Percentiles rank a stretch among this genome's conserved stretches.
phyloP scores from a whole-genome alignment of 2,888 invertebrate genomes.

The Parnassius smintheus region DNA sequence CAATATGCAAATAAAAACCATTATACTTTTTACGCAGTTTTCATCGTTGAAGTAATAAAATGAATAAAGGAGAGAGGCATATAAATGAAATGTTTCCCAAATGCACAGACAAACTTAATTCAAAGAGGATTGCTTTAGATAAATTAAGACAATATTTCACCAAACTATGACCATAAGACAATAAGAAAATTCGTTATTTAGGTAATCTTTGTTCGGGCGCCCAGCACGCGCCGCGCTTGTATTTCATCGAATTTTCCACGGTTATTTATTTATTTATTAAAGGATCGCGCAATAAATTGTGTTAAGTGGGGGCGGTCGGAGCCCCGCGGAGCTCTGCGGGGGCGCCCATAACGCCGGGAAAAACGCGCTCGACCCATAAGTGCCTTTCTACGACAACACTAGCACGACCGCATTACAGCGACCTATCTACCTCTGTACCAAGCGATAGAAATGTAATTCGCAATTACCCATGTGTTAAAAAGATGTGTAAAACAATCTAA shows the following conservation, averaged over 20 bases:
- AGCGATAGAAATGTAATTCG: slow-evolving; percentile 36
- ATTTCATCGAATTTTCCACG: slow-evolving; percentile 79
- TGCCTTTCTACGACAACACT: slow-evolving; percentile 70
- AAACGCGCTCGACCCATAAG: slow-evolving; percentile 71
- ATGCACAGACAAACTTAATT: no score
- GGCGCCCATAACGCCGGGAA: slow-evolving; percentile 73
- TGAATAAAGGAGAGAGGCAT: no score
- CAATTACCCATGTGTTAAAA: slow-evolving; percentile 29
- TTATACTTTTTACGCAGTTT: no score
- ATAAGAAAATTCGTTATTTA: slow-evolving; percentile 28
- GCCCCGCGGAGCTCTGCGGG: slow-evolving; percentile 71
- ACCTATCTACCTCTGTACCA: slow-evolving; percentile 42
- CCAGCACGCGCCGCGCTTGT: slow-evolving; percentile 59
- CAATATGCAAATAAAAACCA: no score
- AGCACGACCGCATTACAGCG: slow-evolving; percentile 57
- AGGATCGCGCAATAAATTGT: slow-evolving; percentile 78
- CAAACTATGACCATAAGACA: slow-evolving; percentile 29
- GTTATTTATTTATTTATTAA: slow-evolving; percentile 81
- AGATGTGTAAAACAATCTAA: neutral
- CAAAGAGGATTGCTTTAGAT: no score
- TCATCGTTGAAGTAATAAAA: no score
- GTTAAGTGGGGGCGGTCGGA: slow-evolving; percentile 78
- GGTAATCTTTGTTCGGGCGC: slow-evolving; percentile 42
- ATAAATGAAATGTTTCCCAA: no score
- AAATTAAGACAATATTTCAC: slow-evolving; percentile 60